phyloP scores from a whole-genome alignment of 2,888 invertebrate species.

The Parochlus steinenii region DNA sequence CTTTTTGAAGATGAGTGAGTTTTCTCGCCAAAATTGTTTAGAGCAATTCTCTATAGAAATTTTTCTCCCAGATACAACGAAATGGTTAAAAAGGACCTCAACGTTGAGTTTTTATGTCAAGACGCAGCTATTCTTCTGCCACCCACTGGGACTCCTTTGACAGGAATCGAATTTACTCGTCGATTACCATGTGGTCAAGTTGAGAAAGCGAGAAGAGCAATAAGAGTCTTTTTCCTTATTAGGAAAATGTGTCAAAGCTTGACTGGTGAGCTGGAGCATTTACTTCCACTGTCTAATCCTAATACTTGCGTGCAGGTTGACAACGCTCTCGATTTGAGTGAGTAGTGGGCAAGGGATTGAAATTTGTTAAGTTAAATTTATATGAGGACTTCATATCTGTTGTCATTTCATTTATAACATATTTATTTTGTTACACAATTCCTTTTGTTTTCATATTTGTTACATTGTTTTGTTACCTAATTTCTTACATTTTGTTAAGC shows the following conservation, averaged over 20 bases:
- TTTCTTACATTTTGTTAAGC: too few relatives aligned
- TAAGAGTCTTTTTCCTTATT: constrained; percentile 82
- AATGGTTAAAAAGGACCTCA: constrained; percentile 69
- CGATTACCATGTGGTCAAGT: constrained; percentile 92
- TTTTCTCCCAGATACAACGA: constrained; percentile 52
- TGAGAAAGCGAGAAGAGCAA: constrained; percentile 73
- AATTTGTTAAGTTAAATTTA: too few relatives aligned
- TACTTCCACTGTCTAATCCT: constrained; percentile 78
- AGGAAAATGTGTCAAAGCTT: constrained; percentile 64
- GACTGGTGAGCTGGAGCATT: constrained; percentile 65
- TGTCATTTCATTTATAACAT: constrained; percentile 7
- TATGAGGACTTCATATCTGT: too few relatives aligned
- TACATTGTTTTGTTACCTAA: constrained; percentile 1
- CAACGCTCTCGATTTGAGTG: constrained; percentile 91
- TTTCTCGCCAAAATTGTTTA: constrained; percentile 11
- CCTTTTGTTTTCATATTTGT: constrained; percentile 8
- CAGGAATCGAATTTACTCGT: constrained; percentile 86
- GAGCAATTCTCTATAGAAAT: background rate
- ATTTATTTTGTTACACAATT: constrained; percentile 14
- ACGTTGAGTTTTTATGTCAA: constrained; percentile 92
- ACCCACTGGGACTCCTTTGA: constrained; percentile 90
- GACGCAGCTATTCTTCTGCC: constrained; percentile 89
- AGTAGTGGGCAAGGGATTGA: constrained; percentile 22
- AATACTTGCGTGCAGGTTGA: constrained; percentile 81
- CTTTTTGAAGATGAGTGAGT: constrained; percentile 92